Evolutionary conservation across 2,797 vertebrate species (phyloP).

Genomic region (Spinus olivaceus): DNA sequence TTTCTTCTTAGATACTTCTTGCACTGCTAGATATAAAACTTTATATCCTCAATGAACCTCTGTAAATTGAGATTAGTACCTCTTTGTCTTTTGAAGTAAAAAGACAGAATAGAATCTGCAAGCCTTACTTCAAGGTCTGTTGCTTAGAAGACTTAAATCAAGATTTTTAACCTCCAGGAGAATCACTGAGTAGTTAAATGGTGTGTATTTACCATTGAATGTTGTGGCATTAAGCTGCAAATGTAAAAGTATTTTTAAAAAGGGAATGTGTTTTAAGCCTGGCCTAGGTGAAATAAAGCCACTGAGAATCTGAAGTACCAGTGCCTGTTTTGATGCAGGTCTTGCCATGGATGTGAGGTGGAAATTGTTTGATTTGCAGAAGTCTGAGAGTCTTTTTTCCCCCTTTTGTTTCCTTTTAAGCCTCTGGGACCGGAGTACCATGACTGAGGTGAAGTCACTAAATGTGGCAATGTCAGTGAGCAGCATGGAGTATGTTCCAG

Average conservation of each 20-base stretch:
- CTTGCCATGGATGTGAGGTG: neutral
- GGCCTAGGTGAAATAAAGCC: neutral
- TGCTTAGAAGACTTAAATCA: neutral
- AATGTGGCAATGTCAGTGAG: slow-evolving; percentile 90
- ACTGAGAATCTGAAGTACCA: neutral
- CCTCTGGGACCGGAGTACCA: slow-evolving; percentile 91
- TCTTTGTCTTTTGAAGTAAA: neutral
- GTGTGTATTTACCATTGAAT: neutral
- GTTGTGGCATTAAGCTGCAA: neutral
- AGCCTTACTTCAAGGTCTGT: neutral
- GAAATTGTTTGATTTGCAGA: neutral
- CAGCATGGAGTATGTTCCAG: slow-evolving; percentile 95
- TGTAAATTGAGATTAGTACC: neutral
- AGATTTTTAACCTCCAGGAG: neutral
- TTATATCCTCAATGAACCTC: neutral
- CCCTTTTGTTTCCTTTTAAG: slow-evolving; percentile 21
- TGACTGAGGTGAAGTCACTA: slow-evolving; percentile 87
- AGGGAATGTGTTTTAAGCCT: neutral
- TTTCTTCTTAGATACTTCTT: neutral
- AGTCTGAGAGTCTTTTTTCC: neutral
- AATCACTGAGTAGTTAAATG: neutral
- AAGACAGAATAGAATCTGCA: neutral
- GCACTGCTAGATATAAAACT: neutral
- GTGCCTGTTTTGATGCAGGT: neutral
- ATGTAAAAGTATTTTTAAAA: neutral